Evolutionary conservation across 2,888 invertebrate species (phyloP), one percentile per base, ranked within the genome.

Genomic region (Andrena bucephala): DNA sequence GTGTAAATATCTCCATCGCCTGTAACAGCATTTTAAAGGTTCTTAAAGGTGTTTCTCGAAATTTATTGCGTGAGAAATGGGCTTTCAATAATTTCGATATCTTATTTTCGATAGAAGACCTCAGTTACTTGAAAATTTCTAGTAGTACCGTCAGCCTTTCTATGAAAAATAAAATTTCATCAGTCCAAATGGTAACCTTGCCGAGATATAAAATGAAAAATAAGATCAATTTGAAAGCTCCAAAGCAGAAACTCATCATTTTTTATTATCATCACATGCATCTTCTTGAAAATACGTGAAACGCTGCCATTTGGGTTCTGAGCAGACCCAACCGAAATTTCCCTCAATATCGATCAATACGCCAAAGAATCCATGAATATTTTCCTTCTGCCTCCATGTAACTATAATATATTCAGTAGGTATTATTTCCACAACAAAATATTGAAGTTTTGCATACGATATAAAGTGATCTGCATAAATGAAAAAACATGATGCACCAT

Each of bases 171-270:
- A 13, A 60, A 77, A 13, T 36, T 36, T 52, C 27, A n/a, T 7
- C 36, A 31, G 48, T 3, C 20, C n/a, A 20, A 62, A 67, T 29
- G 67, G 67, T 72, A 77, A 72, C 42, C 42, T 72, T n/a, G 13
- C 50, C 13, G 7, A 29, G 6, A 33, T 54, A 60, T 42, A 60
- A 67, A 77, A 52, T 36, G 60, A 67, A 31, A 16, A 54, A 63
- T 31, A 24, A 10, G 50, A 72, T 72, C 29, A 13, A 62, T 24
- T 8, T 67, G 52, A 60, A 68, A 60, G 60, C 60, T 71, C 52
- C 20, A 27, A 42, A 20, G 27, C 20, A 31, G 27, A 4, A 27
- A 42, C 60, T 42, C 10, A 10, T 24, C 16, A 52, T 54, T 71
- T 60, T 67, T 77, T 72, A 62, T 59, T 66, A 36, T n/a, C 66